These are phyloP conservation scores for Drosophila kanapiae DNA, from an alignment of 1,140 invertebrate genomes.

Conservation along the genomic window DNA sequence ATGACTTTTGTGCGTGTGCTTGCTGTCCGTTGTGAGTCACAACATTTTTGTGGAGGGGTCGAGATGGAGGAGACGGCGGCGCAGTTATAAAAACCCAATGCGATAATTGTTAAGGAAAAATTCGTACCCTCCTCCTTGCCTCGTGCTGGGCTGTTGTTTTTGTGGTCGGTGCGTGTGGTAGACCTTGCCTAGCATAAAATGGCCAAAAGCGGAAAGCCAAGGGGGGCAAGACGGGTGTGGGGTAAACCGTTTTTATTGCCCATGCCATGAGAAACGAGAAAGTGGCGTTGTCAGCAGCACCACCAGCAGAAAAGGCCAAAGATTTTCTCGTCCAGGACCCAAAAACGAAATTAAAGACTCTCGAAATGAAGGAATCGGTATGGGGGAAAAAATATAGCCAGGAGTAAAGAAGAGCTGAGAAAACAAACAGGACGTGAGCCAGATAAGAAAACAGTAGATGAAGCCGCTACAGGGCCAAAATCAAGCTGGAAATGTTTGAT, in stretches of 20 bases:
- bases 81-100: conserved; percentile 54
- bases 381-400: conserved; percentile 1
- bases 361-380: conserved; percentile 4
- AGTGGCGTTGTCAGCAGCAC: conserved; percentile 72
- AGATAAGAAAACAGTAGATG: conserved; percentile 37
- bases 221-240: conserved; percentile 21
- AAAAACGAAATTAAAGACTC: conserved; percentile 39
- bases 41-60: conserved; percentile 6
- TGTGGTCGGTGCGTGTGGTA: conserved; percentile 51
- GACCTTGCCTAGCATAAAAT: conserved; percentile 62
- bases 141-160: conserved; percentile 11
- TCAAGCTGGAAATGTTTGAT: conserved; percentile 14
- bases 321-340: conserved; percentile 7
- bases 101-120: conserved; percentile 67
- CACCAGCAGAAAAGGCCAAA: conserved; percentile 26
- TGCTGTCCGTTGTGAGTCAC: conserved; percentile 28
- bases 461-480: conserved; percentile 21
- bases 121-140: conserved; percentile 1
- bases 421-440: conserved; percentile 14
- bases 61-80: background rate
- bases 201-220: conserved; percentile 23
- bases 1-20: conserved; percentile 52
- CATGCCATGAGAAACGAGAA: conserved; percentile 51
- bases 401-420: conserved; percentile 37
- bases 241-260: conserved; percentile 66